Percentiles rank a stretch among this genome's conserved stretches.
phyloP scores from a whole-genome alignment of 2,113 vertebrate species.

The Atractosteus spatula region DNA sequence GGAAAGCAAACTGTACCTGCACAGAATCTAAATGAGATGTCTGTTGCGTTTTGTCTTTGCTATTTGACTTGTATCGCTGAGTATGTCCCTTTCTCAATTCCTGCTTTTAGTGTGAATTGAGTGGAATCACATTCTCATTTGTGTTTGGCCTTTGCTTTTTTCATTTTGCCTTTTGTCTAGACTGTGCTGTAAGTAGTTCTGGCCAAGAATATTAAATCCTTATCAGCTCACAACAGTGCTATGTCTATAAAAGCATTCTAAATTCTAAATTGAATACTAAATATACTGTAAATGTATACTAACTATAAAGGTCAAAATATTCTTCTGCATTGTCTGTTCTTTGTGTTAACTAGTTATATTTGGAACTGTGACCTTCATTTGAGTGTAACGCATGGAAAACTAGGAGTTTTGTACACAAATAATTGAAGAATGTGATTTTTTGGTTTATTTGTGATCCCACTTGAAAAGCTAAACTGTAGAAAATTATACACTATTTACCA shows the following conservation, averaged over 20 bases:
- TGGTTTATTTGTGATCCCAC: no score
- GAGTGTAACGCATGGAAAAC: no score
- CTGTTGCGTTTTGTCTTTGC: not conserved
- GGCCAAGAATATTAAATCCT: not conserved
- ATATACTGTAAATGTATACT: not conserved
- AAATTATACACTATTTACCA: no score
- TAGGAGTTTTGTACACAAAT: no score
- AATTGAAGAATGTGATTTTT: no score
- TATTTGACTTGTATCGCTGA: not conserved
- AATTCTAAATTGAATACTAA: not conserved
- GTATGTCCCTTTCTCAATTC: no score
- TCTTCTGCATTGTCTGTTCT: conserved; percentile 29
- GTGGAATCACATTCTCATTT: not conserved
- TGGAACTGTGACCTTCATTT: conserved; percentile 1
- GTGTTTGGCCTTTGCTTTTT: not conserved
- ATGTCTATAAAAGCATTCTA: not conserved
- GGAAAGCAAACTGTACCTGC: not conserved
- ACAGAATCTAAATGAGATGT: not conserved
- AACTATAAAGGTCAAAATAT: not conserved
- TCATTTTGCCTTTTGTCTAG: not conserved
- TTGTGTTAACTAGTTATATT: not conserved
- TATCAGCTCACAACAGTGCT: not conserved
- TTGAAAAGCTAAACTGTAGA: no score
- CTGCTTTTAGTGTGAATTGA: no score
- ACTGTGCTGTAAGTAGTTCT: not conserved